Conservation (phyloP, 2,797 vertebrate genomes). For the Smutsia temminckii region DNA sequence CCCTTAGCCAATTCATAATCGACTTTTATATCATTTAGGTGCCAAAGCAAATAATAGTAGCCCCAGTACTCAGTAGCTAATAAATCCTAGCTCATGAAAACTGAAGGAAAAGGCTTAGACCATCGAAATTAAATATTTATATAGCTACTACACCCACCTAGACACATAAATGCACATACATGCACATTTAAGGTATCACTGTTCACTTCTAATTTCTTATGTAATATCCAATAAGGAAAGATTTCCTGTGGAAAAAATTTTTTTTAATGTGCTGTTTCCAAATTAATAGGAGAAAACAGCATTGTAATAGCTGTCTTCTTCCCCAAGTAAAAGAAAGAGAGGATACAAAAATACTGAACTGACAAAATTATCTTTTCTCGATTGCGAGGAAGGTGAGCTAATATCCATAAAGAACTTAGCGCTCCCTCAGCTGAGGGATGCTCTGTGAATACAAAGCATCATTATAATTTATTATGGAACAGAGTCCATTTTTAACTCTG, state of each 20-base stretch:
- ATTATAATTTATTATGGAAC: constrained; percentile 53
- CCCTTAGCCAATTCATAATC: constrained; percentile 65
- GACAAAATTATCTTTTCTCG: constrained; percentile 51
- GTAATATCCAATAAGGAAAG: constrained; percentile 44
- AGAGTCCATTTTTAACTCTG: constrained; percentile 50
- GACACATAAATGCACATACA: constrained; percentile 38
- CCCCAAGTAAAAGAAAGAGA: neutral
- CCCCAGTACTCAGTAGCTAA: constrained; percentile 43
- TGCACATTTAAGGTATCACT: neutral
- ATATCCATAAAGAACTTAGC: constrained; percentile 34
- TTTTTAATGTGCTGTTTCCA: constrained; percentile 33
- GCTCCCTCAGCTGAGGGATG: constrained; percentile 1
- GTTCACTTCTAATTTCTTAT: constrained; percentile 67
- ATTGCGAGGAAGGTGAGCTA: neutral
- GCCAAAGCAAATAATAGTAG: constrained; percentile 74
- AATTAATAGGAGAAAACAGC: constrained; percentile 54
- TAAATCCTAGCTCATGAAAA: constrained; percentile 75
- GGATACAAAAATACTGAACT: neutral
- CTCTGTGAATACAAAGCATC: constrained; percentile 43
- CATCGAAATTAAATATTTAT: constrained; percentile 81
- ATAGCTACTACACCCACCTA: neutral
- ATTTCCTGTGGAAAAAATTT: neutral
- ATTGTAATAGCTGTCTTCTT: neutral
- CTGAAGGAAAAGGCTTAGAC: constrained; percentile 52
- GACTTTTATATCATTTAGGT: constrained; percentile 78